A percentile compares a stretch with the other conserved stretches of the same genome.
phyloP scores from a whole-genome alignment of 2,888 invertebrate genomes.

The Ernsta delagoae region DNA sequence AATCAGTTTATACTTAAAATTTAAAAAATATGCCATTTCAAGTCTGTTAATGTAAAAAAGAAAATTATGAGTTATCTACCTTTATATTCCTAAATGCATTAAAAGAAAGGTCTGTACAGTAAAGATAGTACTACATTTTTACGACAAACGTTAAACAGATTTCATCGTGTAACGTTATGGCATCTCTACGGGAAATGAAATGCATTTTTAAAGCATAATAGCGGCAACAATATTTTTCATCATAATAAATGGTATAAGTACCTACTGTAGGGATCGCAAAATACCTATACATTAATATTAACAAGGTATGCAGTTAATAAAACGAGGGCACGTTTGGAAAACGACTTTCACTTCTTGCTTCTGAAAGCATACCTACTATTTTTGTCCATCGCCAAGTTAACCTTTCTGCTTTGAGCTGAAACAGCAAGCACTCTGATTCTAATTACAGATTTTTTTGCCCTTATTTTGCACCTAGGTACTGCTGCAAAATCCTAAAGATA shows the following conservation, averaged over 20 bases:
- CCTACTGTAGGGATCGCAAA: not conserved
- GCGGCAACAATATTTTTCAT: conserved; percentile 1
- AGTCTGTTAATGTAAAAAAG: too few relatives aligned
- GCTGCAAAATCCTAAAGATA: too few relatives aligned
- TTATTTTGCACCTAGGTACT: too few relatives aligned
- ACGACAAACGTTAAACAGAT: not conserved
- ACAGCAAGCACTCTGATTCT: not conserved
- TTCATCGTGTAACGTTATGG: not conserved
- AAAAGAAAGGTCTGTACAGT: not conserved
- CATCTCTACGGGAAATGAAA: not conserved
- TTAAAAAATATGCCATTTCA: too few relatives aligned
- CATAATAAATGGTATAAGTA: conserved; percentile 10
- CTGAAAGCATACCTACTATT: conserved; percentile 5
- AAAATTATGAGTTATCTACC: too few relatives aligned
- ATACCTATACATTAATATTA: not conserved
- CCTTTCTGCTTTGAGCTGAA: not conserved
- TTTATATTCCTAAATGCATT: too few relatives aligned
- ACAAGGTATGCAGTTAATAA: conserved; percentile 7
- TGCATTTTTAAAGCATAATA: not conserved
- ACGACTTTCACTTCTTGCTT: conserved; percentile 4
- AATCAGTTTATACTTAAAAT: too few relatives aligned
- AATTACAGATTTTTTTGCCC: not conserved
- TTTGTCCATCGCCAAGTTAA: conserved; percentile 6
- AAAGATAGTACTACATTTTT: not conserved
- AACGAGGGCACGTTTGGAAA: conserved; percentile 1